Evolutionary conservation across 2,888 invertebrate genomes (phyloP).

Genomic region (Callimorpha dominula): DNA sequence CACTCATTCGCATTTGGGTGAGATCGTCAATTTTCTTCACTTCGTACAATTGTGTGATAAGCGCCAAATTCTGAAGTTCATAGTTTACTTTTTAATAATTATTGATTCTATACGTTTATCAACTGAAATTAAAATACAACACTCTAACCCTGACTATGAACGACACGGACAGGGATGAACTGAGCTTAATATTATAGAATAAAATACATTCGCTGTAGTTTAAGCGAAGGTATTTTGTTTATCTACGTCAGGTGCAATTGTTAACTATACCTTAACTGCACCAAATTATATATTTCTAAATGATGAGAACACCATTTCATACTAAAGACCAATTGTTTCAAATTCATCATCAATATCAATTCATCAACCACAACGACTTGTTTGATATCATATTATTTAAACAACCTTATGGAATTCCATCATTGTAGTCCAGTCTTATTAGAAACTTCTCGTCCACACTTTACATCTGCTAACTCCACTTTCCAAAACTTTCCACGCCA

Average conservation of each 20-base stretch:
- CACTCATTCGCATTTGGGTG: too few relatives aligned
- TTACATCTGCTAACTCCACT: conserved; percentile 4
- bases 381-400: not conserved
- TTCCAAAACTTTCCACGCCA: conserved; percentile 11
- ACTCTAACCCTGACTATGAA: not conserved
- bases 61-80: not conserved
- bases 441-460: conserved; percentile 2
- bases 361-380: not conserved
- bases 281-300: too few relatives aligned
- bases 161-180: not conserved
- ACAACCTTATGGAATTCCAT: not conserved
- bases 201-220: too few relatives aligned
- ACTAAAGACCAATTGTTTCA: not conserved
- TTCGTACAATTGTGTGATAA: not conserved
- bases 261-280: too few relatives aligned
- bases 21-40: too few relatives aligned
- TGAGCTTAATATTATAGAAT: too few relatives aligned
- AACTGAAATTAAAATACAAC: not conserved
- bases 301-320: too few relatives aligned
- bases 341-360: too few relatives aligned
- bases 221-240: too few relatives aligned
- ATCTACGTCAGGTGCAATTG: too few relatives aligned
- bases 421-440: not conserved
- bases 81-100: not conserved
- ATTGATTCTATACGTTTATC: not conserved